These are phyloP conservation scores for Sitta carolinensis DNA, from an alignment of 2,797 vertebrate genomes.

Conservation along the genomic window DNA sequence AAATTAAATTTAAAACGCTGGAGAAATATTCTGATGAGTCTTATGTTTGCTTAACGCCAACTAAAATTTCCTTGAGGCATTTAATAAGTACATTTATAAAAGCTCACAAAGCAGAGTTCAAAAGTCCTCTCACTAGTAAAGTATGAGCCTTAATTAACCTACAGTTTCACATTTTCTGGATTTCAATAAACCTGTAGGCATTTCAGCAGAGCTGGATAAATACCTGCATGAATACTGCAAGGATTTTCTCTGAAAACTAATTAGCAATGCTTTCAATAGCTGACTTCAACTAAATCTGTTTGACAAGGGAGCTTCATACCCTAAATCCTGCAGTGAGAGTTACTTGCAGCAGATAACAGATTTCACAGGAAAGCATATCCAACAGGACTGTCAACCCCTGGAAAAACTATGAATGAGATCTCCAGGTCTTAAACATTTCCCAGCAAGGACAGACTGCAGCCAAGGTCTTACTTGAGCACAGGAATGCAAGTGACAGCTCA, in stretches of 20 bases:
- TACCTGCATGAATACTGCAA: constrained; percentile 68
- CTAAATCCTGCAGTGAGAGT: constrained; percentile 42
- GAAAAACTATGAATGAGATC: not conserved
- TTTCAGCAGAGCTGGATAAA: constrained; percentile 65
- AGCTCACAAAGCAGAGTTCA: constrained; percentile 67
- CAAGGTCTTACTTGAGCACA: not conserved
- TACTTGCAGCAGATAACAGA: constrained; percentile 30
- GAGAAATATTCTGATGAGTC: constrained; percentile 52
- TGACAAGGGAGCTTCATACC: constrained; percentile 41
- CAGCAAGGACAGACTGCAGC: not conserved
- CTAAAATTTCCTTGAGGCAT: constrained; percentile 53
- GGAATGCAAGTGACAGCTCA: not conserved
- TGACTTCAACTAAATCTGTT: constrained; percentile 43
- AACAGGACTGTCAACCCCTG: not conserved
- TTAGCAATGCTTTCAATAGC: constrained; percentile 63
- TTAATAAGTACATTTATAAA: constrained; percentile 71
- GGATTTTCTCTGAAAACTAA: constrained; percentile 68
- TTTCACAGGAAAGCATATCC: not conserved
- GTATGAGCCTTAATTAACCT: constrained; percentile 70
- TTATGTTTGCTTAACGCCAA: constrained; percentile 53
- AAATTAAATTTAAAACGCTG: constrained; percentile 35
- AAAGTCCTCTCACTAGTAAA: constrained; percentile 63
- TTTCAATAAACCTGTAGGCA: constrained; percentile 70
- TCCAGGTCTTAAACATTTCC: not conserved
- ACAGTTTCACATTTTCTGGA: constrained; percentile 67